These are phyloP conservation scores for Bombus cullumanus DNA, from an alignment of 1,140 invertebrate species.

Conservation along the genomic window DNA sequence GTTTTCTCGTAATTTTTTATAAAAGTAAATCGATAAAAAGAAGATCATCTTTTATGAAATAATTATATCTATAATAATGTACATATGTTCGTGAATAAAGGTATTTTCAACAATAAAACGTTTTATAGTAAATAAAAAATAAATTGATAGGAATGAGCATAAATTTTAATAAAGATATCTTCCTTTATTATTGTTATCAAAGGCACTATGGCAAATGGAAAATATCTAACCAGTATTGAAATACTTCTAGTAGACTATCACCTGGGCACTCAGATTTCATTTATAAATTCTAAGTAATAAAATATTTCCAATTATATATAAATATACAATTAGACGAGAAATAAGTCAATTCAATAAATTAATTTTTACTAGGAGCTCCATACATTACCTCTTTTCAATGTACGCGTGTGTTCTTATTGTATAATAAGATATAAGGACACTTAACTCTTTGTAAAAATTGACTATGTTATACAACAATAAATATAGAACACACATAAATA, in stretches of 20 bases:
- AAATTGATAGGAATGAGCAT: constrained; percentile 45
- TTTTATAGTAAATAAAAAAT: constrained; percentile 49
- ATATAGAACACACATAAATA: constrained; percentile 27
- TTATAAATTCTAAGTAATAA: neutral
- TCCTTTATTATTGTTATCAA: constrained; percentile 39
- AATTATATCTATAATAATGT: constrained; percentile 18
- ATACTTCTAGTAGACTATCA: constrained; percentile 19
- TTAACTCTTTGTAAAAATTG: constrained; percentile 28
- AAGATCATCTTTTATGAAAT: constrained; percentile 22
- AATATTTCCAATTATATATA: constrained; percentile 12
- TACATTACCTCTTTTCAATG: constrained; percentile 12
- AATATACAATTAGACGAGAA: constrained; percentile 12
- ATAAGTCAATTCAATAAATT: neutral
- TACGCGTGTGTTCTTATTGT: constrained; percentile 16
- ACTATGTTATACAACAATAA: constrained; percentile 40
- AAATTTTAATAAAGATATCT: constrained; percentile 43
- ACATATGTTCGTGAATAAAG: constrained; percentile 5
- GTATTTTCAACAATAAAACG: constrained; percentile 12
- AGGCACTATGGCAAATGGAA: constrained; percentile 62
- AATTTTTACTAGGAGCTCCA: constrained; percentile 27
- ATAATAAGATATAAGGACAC: constrained; percentile 43
- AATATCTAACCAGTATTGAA: constrained; percentile 36
- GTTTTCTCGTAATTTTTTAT: neutral
- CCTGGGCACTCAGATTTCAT: constrained; percentile 4
- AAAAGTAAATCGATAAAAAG: neutral